Evolutionary conservation across 53 echinoderm and acorn worm genomes (phyloP).

Genomic region (Henricia sp.): DNA sequence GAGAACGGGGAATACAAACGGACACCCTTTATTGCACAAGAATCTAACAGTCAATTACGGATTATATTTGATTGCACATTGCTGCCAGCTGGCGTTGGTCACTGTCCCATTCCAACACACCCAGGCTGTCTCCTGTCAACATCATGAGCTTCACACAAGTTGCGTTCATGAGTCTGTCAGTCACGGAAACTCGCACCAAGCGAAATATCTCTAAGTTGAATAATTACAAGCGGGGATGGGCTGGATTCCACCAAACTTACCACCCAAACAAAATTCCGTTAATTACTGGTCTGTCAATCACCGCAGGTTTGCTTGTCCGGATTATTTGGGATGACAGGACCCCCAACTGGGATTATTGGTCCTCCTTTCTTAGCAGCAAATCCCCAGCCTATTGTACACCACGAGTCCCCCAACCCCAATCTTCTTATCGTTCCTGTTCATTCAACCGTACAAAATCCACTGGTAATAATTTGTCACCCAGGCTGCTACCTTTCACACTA

Average conservation of each 20-base stretch:
- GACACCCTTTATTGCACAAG: constrained; percentile 29
- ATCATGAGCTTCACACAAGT: not conserved
- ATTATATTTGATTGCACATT: not conserved
- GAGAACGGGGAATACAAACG: no score
- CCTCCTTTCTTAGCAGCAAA: not conserved
- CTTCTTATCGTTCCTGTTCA: not conserved
- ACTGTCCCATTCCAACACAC: not conserved
- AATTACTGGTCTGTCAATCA: constrained; percentile 43
- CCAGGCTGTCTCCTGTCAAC: constrained; percentile 31
- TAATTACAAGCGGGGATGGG: no score
- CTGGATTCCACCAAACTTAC: no score
- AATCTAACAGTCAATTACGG: constrained; percentile 31
- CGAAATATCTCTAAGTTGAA: no score
- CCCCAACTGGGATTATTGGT: constrained; percentile 8
- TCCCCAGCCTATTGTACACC: not conserved
- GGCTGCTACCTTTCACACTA: not conserved
- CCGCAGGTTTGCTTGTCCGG: constrained; percentile 20
- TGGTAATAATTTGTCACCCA: not conserved
- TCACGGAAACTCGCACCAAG: not conserved
- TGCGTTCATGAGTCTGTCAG: not conserved
- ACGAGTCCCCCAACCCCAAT: not conserved
- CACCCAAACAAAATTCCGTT: constrained; percentile 51
- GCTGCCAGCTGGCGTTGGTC: constrained; percentile 15
- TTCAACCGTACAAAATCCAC: constrained; percentile 3
- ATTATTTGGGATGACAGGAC: constrained; percentile 34